These are phyloP conservation scores for Cephalopterus ornatus DNA, from an alignment of 2,113 vertebrate genomes.

Conservation along the genomic window DNA sequence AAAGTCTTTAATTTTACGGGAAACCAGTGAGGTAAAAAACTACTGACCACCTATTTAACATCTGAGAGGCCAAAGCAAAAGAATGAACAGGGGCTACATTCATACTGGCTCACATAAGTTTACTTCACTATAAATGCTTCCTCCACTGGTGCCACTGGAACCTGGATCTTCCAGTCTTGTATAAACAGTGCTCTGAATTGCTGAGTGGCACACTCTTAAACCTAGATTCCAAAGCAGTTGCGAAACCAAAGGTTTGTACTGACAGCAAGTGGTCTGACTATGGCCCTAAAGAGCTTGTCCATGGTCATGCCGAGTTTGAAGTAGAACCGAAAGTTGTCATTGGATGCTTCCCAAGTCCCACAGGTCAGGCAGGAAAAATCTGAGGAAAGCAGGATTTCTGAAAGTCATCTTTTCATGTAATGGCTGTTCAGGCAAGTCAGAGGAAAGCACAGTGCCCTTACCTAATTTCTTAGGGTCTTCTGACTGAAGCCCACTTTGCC, in stretches of 20 bases:
- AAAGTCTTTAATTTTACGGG: neutral
- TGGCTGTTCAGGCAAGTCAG: neutral
- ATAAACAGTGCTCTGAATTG: neutral
- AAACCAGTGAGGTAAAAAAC: neutral
- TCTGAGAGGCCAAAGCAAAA: neutral
- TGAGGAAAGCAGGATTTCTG: neutral
- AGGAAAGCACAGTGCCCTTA: neutral
- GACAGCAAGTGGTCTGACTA: neutral
- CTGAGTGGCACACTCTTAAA: neutral
- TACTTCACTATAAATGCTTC: neutral
- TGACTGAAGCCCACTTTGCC: neutral
- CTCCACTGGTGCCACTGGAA: neutral
- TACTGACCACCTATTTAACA: neutral
- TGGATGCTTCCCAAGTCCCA: neutral
- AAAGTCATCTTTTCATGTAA: neutral
- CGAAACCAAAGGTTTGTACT: neutral
- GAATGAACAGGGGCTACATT: neutral
- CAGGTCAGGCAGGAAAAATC: neutral
- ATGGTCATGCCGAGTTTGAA: neutral
- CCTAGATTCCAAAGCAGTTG: neutral
- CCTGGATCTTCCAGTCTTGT: neutral
- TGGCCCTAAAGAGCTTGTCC: neutral
- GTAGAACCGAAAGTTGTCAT: neutral
- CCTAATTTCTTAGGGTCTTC: neutral
- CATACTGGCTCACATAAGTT: neutral